Percentiles rank a stretch among this genome's conserved stretches.
phyloP scores from a whole-genome alignment of 2,797 vertebrate species.

The Merluccius polli region DNA sequence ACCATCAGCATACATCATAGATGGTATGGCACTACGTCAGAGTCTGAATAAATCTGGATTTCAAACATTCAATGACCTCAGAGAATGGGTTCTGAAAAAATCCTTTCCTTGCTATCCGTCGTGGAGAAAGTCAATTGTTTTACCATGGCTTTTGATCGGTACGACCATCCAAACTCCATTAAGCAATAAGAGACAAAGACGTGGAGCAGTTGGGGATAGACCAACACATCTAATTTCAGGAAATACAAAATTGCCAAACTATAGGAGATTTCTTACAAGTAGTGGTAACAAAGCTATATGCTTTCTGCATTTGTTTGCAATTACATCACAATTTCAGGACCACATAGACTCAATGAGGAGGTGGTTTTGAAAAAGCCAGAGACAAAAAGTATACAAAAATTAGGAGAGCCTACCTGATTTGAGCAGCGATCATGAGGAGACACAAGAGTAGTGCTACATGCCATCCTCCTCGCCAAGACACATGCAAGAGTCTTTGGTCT shows the following conservation, averaged over 20 bases:
- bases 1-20: neutral
- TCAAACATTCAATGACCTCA: constrained; percentile 8
- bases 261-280: neutral
- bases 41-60: constrained; percentile 2
- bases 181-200: neutral
- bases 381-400: no score
- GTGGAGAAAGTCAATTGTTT: neutral
- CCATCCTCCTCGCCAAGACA: no score
- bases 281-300: neutral
- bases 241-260: neutral
- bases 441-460: no score
- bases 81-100: neutral
- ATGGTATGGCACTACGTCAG: constrained; percentile 5
- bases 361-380: no score
- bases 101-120: neutral
- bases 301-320: no score
- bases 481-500: no score
- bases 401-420: no score
- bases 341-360: no score
- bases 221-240: neutral
- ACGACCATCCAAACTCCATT: neutral
- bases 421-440: no score
- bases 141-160: neutral
- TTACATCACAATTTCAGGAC: no score
- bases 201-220: neutral